A percentile compares a stretch with the other conserved stretches of the same genome.
Conservation (phyloP, 2,113 vertebrate species). For the Halcyon senegalensis region DNA sequence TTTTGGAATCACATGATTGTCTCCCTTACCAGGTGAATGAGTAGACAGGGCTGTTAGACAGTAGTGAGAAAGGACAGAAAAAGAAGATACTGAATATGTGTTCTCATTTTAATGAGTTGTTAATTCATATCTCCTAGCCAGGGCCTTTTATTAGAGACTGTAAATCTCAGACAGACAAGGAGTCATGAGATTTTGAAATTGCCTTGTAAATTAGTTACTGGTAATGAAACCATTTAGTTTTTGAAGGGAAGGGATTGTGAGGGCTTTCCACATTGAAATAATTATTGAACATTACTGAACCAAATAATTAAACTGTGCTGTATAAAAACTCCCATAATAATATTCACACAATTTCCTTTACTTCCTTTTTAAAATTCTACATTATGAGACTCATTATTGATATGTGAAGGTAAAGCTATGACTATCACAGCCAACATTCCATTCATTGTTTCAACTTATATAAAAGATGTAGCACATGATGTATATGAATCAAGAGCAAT, state of each 20-base stretch:
- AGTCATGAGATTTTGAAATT: constrained; percentile 77
- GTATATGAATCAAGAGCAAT: constrained; percentile 8
- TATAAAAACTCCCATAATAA: constrained; percentile 73
- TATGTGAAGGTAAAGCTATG: constrained; percentile 50
- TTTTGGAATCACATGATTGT: rapidly evolving
- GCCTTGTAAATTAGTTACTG: constrained; percentile 79
- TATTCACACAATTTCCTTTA: constrained; percentile 68
- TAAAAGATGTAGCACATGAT: constrained; percentile 32
- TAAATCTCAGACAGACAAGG: constrained; percentile 77
- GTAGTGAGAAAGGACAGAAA: neutral
- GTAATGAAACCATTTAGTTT: constrained; percentile 79
- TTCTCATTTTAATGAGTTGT: constrained; percentile 72
- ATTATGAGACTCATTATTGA: constrained; percentile 68
- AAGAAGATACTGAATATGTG: neutral
- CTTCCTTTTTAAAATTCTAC: constrained; percentile 48
- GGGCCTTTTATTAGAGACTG: constrained; percentile 73
- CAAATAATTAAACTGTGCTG: constrained; percentile 80
- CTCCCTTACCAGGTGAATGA: neutral
- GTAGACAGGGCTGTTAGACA: neutral
- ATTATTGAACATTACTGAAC: constrained; percentile 80
- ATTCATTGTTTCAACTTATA: constrained; percentile 55
- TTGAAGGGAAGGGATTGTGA: constrained; percentile 68
- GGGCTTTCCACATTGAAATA: constrained; percentile 72
- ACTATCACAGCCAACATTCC: constrained; percentile 48
- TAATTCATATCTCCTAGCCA: constrained; percentile 71